Conservation (phyloP, 1,140 invertebrate genomes). For the Aradophagus sp. region DNA sequence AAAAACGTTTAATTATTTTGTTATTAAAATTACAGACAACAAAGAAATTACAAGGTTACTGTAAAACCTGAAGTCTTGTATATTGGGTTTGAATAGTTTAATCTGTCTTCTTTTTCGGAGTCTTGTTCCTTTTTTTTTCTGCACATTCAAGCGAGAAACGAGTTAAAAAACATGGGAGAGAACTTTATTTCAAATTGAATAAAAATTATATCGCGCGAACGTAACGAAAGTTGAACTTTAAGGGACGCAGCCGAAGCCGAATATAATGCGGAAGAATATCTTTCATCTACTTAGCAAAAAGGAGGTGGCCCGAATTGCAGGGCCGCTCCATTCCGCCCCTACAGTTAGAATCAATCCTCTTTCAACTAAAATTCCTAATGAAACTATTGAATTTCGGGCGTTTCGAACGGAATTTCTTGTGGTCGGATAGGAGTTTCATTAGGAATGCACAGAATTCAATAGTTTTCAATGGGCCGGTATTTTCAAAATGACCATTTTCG, state of each 20-base stretch:
- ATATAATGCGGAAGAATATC: constrained; percentile 11
- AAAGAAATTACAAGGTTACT: too few species aligned
- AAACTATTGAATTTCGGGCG: constrained; percentile 47
- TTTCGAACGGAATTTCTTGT: constrained; percentile 44
- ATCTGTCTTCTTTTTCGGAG: too few species aligned
- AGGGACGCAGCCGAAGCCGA: background rate
- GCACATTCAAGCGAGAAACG: too few species aligned
- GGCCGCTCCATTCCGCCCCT: constrained; percentile 6
- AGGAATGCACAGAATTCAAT: constrained; percentile 46
- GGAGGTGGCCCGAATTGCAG: constrained; percentile 6
- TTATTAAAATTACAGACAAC: too few species aligned
- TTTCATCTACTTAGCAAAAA: constrained; percentile 14
- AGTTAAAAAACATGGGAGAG: too few species aligned
- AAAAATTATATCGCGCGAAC: too few species aligned
- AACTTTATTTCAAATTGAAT: too few species aligned
- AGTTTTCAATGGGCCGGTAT: constrained; percentile 45
- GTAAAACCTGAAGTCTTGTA: too few species aligned
- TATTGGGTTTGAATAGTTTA: too few species aligned
- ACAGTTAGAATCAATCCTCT: constrained; percentile 41
- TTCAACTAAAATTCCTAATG: constrained; percentile 50
- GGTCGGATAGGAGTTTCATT: constrained; percentile 45
- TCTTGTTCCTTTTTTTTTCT: too few species aligned
- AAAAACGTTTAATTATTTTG: too few species aligned
- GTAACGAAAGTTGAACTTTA: too few species aligned
- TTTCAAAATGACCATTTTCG: constrained; percentile 37